phyloP scores from a whole-genome alignment of 2,888 invertebrate species.

The Vesta saturnalis region DNA sequence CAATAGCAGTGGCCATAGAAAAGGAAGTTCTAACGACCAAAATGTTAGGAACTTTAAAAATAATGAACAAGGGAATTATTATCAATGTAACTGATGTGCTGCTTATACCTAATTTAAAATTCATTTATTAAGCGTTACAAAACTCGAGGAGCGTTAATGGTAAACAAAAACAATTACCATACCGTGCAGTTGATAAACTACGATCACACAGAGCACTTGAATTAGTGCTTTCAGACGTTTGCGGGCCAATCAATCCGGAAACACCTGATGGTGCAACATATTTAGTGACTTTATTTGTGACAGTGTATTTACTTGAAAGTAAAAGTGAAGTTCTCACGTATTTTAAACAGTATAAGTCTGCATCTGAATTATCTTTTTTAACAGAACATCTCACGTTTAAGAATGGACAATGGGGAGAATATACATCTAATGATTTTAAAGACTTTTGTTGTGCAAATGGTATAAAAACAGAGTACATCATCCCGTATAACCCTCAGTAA shows the following conservation, averaged over 20 bases:
- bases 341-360: not conserved
- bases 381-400: not conserved
- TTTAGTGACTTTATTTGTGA: not conserved
- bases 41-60: not conserved
- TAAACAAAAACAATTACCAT: not conserved
- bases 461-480: no score
- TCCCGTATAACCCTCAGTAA: no score
- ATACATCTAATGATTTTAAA: not conserved
- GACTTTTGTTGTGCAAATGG: no score
- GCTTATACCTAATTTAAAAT: not conserved
- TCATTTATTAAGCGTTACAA: not conserved
- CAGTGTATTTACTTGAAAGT: not conserved
- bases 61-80: not conserved
- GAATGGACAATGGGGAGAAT: not conserved
- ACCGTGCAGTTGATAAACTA: not conserved
- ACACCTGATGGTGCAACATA: not conserved
- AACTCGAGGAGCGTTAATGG: not conserved
- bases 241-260: not conserved
- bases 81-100: not conserved
- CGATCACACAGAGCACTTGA: not conserved
- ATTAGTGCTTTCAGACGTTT: not conserved
- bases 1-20: not conserved
- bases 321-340: not conserved
- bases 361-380: not conserved
- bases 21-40: not conserved